Conservation (phyloP, 2,797 vertebrate species). For the Rhynchotus rufescens region DNA sequence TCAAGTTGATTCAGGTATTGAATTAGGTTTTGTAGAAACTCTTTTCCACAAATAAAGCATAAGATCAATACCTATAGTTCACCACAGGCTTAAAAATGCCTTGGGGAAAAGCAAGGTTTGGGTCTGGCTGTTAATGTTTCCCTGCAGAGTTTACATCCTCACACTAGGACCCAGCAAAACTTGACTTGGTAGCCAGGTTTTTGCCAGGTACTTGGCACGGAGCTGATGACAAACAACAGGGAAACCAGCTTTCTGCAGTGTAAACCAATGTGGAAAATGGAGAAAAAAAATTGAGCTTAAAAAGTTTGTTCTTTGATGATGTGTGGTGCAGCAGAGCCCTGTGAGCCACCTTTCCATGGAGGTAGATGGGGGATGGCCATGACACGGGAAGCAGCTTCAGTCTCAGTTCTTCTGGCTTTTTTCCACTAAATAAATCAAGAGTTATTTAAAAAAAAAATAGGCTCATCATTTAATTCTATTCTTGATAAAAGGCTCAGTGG, state of each 20-base stretch:
- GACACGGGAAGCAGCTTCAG: background rate
- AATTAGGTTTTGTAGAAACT: slow-evolving; percentile 18
- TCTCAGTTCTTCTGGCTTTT: background rate
- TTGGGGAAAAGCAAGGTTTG: background rate
- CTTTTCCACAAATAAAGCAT: slow-evolving; percentile 1
- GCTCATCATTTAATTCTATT: background rate
- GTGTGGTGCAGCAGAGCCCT: rapidly evolving
- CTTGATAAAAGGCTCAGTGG: background rate
- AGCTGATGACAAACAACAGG: background rate
- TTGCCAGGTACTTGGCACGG: background rate
- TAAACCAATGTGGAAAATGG: background rate
- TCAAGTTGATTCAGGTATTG: background rate
- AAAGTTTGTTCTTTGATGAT: background rate
- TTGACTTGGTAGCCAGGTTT: background rate
- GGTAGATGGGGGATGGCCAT: background rate
- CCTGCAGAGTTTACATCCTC: background rate
- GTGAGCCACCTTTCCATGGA: background rate
- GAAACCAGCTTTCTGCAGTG: background rate
- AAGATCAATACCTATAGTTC: background rate
- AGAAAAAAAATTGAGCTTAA: background rate
- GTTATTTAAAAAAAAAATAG: background rate
- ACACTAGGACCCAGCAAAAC: background rate
- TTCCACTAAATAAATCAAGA: background rate
- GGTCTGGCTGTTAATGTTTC: background rate
- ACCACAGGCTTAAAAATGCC: background rate